Conservation (phyloP, 2,113 vertebrate genomes). For the Lepisosteus osseus region DNA sequence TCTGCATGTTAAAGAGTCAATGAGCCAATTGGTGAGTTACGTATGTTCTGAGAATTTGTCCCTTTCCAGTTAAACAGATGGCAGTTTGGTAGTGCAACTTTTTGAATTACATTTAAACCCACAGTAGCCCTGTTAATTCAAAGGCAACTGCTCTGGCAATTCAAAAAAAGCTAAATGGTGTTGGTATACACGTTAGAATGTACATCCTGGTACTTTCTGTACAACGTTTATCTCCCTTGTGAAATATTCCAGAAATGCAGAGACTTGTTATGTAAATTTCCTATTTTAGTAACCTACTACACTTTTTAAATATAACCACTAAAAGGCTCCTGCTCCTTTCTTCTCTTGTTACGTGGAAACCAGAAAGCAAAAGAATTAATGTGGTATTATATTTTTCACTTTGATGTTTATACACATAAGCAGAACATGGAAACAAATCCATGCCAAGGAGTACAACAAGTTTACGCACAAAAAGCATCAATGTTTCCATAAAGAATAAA, state of each 20-base stretch:
- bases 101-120: conserved; percentile 20
- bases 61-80: conserved; percentile 16
- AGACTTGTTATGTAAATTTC: conserved; percentile 23
- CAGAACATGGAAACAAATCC: too few relatives aligned
- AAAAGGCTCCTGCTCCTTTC: conserved; percentile 34
- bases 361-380: conserved; percentile 17
- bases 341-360: conserved; percentile 29
- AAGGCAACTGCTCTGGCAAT: conserved; percentile 35
- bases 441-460: too few relatives aligned
- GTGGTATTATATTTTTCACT: not conserved
- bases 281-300: not conserved
- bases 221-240: conserved; percentile 24
- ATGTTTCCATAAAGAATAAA: too few relatives aligned
- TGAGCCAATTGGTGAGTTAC: too few relatives aligned
- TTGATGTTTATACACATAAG: too few relatives aligned
- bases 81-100: conserved; percentile 19
- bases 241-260: conserved; percentile 36
- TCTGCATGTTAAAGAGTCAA: too few relatives aligned
- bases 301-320: conserved; percentile 6
- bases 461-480: too few relatives aligned
- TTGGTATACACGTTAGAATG: conserved; percentile 20
- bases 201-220: conserved; percentile 17
- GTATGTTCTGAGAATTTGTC: too few relatives aligned
- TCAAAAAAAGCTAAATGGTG: not conserved
- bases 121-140: conserved; percentile 17